Evolutionary conservation across 2,888 invertebrate genomes (phyloP), one percentile per base, ranked within the genome.

Genomic region (Selenia dentaria): DNA sequence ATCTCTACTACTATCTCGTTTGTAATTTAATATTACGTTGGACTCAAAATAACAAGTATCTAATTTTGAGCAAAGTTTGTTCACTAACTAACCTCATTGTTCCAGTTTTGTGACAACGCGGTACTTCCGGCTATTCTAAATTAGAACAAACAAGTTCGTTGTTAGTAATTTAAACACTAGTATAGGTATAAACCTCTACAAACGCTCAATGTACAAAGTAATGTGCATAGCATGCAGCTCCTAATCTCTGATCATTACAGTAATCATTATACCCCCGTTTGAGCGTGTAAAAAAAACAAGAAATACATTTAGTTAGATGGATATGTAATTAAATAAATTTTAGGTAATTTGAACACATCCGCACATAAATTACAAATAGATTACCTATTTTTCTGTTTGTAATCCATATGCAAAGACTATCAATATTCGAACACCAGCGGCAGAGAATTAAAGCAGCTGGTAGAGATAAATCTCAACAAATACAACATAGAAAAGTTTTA

Each of bases 71-170:
- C 33, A 40, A 32, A 38, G 33, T 43, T 49, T 50, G n/a, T 41
- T 37, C 40, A 48, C 35, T 38, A 48, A 46, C 50, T n/a, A n/a
- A n/a, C 56, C 37, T 14, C 8, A n/a, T 53, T 53, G 68, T 39
- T 64, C 65, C 58, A 67, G 61, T 70, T 68, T 67, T 46, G 50
- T 60, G 45, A 64, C 57, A 61, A 51, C 54, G 47, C 51, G 57
- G 54, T 71, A 69, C 70, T 73, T 72, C 74, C 74, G 71, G 70
- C 58, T 61, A 62, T 59, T 63, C 65, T 64, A 67, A 73, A 70
- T 70, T 61, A 68, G 64, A 70, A 60, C 48, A 51, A 53, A 57
- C 57, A 50, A 41, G 31, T 51, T 34, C 40, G 35, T 40, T 41
- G 49, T 32, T 41, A 47, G 54, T 54, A 43, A 48, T 60, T 55